phyloP scores from a whole-genome alignment of 1,140 invertebrate species.

The Temnothorax nylanderi region DNA sequence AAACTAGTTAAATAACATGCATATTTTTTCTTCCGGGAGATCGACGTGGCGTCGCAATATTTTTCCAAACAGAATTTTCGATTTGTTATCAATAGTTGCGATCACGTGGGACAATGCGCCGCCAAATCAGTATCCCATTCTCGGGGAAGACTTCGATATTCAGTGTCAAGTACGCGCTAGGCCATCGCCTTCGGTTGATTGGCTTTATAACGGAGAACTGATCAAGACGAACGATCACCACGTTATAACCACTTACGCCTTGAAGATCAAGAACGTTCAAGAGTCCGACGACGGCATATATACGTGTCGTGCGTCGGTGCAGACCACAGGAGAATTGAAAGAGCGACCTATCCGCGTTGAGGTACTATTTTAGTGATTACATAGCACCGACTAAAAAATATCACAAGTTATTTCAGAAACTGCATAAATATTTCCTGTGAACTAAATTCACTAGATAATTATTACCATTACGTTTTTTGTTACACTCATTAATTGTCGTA shows the following conservation, averaged over 20 bases:
- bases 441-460: background rate
- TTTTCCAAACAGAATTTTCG: background rate
- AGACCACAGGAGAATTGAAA: conserved; percentile 91
- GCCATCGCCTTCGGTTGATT: conserved; percentile 93
- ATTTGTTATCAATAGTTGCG: conserved; percentile 87
- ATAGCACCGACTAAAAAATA: background rate
- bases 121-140: conserved; percentile 93
- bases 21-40: background rate
- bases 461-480: background rate
- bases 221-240: conserved; percentile 89
- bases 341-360: conserved; percentile 92
- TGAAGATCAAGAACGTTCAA: conserved; percentile 92
- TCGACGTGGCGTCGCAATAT: background rate
- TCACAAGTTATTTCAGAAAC: background rate
- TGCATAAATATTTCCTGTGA: background rate
- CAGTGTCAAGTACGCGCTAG: conserved; percentile 94
- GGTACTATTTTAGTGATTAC: conserved; percentile 83
- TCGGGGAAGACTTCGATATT: conserved; percentile 91
- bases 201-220: conserved; percentile 92
- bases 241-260: conserved; percentile 90
- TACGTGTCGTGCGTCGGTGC: conserved; percentile 93
- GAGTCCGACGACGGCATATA: conserved; percentile 94
- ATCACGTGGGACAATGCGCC: conserved; percentile 95
- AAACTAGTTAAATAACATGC: background rate
- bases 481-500: background rate